Base-by-base conservation (phyloP, 2,797 vertebrate species). In the Sebastolobus altivelis region DNA sequence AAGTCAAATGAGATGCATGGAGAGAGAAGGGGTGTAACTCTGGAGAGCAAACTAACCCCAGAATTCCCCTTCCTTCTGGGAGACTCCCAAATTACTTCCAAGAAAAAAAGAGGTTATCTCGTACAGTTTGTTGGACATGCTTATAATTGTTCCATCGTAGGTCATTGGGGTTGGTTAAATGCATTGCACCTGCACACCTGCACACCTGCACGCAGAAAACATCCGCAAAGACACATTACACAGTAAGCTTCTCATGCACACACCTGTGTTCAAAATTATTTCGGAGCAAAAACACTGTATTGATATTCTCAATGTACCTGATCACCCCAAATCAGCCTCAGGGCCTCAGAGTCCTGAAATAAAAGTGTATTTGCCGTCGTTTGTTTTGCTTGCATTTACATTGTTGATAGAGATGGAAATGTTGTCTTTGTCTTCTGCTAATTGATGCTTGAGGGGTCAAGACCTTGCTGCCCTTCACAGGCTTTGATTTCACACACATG, bases 1-100 rank as follows among this genome's bases (percentile, higher is more conserved):
- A 22, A 92, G 93, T 93, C 92, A 94, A 94, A 94, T 90, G 71
- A 88, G 75, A 82, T 70, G 66, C 72, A 80, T 72, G 75, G 63
- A 38, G 25, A 86, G 82, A 79, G 76, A 14, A 65, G 86, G 73
- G 74, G 72, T 69, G 59, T 16, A 67, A 56, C 77, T 86, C 20
- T 56, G 84, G 76, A 83, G 68, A 78, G 52, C 37, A 76, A 80
- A 80, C 84, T 75, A 37, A 37, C 18, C 60, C 52, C 74, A 88
- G 87, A 92, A 89, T 88, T 87, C 77, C 88, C 89, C 87, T 86
- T 49, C 46, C 13, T 29, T 56, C 59, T 43, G 55, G 79, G 82
- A 88, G 79, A 80, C 65, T 85, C 82, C 81, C 68, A 4, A n/a
- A 65, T 61, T 20, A n/a, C 31, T 61, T 79, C 84, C 76, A 87